Evolutionary conservation across 2,113 vertebrate genomes (phyloP), one percentile per base, ranked within the genome.

Genomic region (Oncorhynchus nerka): DNA sequence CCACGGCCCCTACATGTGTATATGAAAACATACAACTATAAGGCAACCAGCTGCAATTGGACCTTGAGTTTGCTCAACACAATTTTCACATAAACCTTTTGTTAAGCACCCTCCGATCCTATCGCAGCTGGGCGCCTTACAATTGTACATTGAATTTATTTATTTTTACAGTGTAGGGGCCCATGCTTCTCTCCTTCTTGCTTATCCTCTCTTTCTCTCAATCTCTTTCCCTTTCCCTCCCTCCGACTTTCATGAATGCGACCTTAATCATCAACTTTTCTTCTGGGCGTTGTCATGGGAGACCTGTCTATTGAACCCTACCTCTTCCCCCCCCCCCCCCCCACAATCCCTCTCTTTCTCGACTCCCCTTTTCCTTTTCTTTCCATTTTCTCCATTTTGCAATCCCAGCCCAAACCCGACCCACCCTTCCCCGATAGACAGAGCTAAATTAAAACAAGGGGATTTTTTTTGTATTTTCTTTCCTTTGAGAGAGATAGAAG

Each of bases 181-280:
- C 72, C 77, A 5, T 2, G 5, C 20, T 75, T 62, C 84, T 91
- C 90, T 32, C 16, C 28, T 16, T 45, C 5, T 75, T 73, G 68
- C 61, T 65, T 74, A 69, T 65, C 67, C 70, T 3, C 64, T 13
- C 59, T 3, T 64, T 4, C 64, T 65, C 59, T 68, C 68, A 32
- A 30, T 57, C 77, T 87, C 92, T 90, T 89, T 82, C 81, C 81
- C 84, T 91, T 88, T 91, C 95, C 94, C 91, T 93, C 30, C 88
- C 86, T 73, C 20, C 73, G n/a, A 70, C 68, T 77, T 78, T 76
- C 76, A 73, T 59, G 91, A 89, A 82, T 92, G 92, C 92, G 92
- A 95, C 91, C 92, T 94, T 90, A 88, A 94, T 93, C 93, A 94
- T 92, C 88, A 93, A 93, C 92, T 91, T 94, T 94, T 93, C 94